Base-by-base conservation (phyloP, 1,140 invertebrate genomes). In the Pinna nobilis region DNA sequence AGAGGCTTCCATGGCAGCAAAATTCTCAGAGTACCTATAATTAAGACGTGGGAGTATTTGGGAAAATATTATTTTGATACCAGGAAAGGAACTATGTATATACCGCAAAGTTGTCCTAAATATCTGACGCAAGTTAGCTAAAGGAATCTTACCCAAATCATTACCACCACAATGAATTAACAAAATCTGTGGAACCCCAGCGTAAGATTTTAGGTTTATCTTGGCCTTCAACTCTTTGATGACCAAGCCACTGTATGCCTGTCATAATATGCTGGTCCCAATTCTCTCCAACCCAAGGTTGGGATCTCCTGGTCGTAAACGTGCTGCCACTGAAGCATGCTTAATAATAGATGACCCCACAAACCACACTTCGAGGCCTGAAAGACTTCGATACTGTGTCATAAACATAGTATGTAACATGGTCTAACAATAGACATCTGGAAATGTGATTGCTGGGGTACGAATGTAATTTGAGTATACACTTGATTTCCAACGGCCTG, bases 401-500 rank as follows among this genome's bases (percentile, higher is more conserved):
- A 44, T 11, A 44, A 44, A 44, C 9, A 44, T 9, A n/a, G 39
- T 44, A n/a, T 44, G 39, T 11, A 44, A 44, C n/a, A n/a, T 11
- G 39, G 39, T 44, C 9, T 44, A n/a, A n/a, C 39, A 11, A 44
- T 44, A 44, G 39, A n/a, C 9, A n/a, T 9, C n/a, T 44, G n/a
- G 39, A 44, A 44, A 44, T 9, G 39, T 9, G 39, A 44, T 9
- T n/a, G 39, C 9, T 30, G 64, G 64, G 23, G 33, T 37, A 20
- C 64, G 20, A n/a, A 72, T 65, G n/a, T 72, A 65, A 7, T 41
- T 55, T 41, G 50, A 37, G 33, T 35, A 71, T 4, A 51, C 69
- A 39, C 20, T 50, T 15, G 59, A 71, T 55, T 63, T 71, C 60
- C 69, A 64, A 13, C 69, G 39, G 4, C 70, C 69, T 5, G 47